These are phyloP conservation scores for Eristalis intricaria DNA, from an alignment of 2,888 invertebrate genomes.

Conservation along the genomic window DNA sequence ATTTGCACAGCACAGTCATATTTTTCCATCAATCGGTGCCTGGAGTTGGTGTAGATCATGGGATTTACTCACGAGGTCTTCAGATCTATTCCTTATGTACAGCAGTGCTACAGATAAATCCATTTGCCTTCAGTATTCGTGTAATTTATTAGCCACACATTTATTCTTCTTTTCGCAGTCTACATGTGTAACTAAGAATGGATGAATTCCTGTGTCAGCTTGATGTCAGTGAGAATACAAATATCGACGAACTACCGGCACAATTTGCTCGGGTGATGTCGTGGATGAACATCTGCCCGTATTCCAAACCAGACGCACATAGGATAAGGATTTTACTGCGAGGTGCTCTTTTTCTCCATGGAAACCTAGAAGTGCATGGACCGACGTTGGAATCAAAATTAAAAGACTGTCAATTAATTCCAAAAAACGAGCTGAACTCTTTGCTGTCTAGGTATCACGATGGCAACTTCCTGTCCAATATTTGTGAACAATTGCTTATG, in stretches of 20 bases:
- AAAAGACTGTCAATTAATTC: slow-evolving; percentile 31
- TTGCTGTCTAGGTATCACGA: slow-evolving; percentile 43
- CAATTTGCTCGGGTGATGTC: slow-evolving; percentile 35
- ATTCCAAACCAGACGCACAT: slow-evolving; percentile 24
- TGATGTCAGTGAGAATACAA: slow-evolving; percentile 7
- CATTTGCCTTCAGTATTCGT: not conserved
- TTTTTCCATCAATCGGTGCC: too few species aligned
- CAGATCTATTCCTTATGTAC: too few species aligned
- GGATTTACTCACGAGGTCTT: too few species aligned
- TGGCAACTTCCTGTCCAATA: slow-evolving; percentile 30
- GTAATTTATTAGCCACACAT: not conserved
- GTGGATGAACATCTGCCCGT: slow-evolving; percentile 37
- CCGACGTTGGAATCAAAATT: slow-evolving; percentile 35
- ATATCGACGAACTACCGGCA: slow-evolving; percentile 41
- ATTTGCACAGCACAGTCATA: too few species aligned
- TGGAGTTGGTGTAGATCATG: too few species aligned
- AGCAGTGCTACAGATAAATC: too few species aligned
- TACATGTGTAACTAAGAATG: not conserved
- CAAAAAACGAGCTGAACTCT: slow-evolving; percentile 37
- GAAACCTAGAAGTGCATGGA: slow-evolving; percentile 45
- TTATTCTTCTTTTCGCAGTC: not conserved
- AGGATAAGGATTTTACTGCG: slow-evolving; percentile 12
- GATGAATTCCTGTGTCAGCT: slow-evolving; percentile 17
- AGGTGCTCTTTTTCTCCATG: slow-evolving; percentile 42
- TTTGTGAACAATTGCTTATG: slow-evolving; percentile 51